Conservation (phyloP, 2,113 vertebrate species). For the Alethe castanea region DNA sequence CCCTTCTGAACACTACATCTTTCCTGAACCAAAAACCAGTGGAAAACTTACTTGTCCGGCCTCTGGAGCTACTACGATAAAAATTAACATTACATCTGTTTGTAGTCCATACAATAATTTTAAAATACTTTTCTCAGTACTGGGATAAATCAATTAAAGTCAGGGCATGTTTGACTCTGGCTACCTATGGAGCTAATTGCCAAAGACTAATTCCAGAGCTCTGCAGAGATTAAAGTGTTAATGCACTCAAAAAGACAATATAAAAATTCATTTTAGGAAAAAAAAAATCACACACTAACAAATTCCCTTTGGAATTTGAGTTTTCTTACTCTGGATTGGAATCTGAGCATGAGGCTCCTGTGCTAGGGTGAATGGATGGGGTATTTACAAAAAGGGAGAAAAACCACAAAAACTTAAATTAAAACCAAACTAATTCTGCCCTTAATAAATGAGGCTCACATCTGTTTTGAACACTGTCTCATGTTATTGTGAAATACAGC, state of each 20-base stretch:
- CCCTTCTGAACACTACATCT: background rate
- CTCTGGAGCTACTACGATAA: background rate
- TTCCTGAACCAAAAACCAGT: background rate
- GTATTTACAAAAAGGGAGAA: background rate
- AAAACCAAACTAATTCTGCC: slow-evolving; percentile 18
- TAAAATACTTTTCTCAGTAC: background rate
- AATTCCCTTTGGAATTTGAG: background rate
- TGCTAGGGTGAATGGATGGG: background rate
- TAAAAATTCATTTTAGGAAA: background rate
- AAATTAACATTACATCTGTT: background rate
- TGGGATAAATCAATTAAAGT: background rate
- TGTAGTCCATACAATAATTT: background rate
- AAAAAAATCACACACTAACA: background rate
- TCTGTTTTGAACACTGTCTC: slow-evolving; percentile 11
- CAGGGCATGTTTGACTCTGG: background rate
- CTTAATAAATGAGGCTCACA: background rate
- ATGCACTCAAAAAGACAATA: background rate
- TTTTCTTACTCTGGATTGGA: background rate
- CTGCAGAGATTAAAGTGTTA: background rate
- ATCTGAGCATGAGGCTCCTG: background rate
- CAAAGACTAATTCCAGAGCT: background rate
- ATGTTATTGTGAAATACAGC: slow-evolving; percentile 30
- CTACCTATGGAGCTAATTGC: background rate
- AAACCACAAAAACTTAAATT: background rate
- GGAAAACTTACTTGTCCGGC: background rate